Evolutionary conservation across 2,888 invertebrate species (phyloP).

Genomic region (Ophion costatus): DNA sequence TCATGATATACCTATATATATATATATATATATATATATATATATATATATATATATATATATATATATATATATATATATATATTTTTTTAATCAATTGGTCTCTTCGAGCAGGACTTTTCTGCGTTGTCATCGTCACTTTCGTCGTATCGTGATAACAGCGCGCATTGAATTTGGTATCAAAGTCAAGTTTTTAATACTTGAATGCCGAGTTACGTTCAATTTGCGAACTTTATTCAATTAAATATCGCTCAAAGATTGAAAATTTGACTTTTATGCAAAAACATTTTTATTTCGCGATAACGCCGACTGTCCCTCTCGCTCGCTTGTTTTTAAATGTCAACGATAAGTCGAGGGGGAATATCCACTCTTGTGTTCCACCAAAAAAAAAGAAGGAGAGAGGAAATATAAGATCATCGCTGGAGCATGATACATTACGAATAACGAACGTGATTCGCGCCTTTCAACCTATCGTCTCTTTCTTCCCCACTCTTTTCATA

Average conservation of each 20-base stretch:
- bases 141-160: constrained; percentile 6
- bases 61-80: background rate
- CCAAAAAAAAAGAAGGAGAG: constrained; percentile 14
- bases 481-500: constrained; percentile 29
- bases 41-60: background rate
- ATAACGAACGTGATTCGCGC: constrained; percentile 50
- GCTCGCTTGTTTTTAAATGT: background rate
- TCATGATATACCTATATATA: background rate
- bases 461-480: constrained; percentile 54
- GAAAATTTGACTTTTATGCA: background rate
- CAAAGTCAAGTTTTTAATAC: background rate
- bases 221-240: background rate
- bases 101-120: background rate
- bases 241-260: background rate
- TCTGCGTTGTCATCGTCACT: background rate
- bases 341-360: constrained; percentile 32
- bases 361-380: background rate
- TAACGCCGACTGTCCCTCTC: constrained; percentile 6
- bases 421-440: constrained; percentile 35
- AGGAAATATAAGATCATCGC: constrained; percentile 37
- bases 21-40: background rate
- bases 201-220: background rate
- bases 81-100: too few relatives aligned
- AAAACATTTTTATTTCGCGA: constrained; percentile 29
- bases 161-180: background rate